Conservation (phyloP, 1,140 invertebrate species). For the Myzus persicae region DNA sequence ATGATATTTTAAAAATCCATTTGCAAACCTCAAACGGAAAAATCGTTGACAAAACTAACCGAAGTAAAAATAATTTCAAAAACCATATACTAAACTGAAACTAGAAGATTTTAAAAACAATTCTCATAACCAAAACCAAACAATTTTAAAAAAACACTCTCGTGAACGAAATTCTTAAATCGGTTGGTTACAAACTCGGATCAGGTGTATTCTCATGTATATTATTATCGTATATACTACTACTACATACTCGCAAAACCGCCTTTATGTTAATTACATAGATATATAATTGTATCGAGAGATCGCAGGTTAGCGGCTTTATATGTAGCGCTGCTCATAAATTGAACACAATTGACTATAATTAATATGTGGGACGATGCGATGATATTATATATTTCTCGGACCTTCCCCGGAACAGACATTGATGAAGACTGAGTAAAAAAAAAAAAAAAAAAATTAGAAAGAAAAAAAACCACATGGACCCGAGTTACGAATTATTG, state of each 20-base stretch:
- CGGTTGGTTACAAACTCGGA: not conserved
- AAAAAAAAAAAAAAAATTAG: not conserved
- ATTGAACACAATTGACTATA: conserved; percentile 30
- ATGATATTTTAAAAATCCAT: too few species aligned
- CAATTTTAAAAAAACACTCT: not conserved
- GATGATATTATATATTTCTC: not conserved
- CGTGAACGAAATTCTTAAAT: not conserved
- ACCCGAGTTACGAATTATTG: not conserved
- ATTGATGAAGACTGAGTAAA: not conserved
- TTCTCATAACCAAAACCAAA: too few species aligned
- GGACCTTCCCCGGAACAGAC: not conserved
- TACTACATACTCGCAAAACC: not conserved
- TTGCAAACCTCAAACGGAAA: too few species aligned
- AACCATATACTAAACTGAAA: not conserved
- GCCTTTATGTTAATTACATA: not conserved
- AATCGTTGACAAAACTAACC: too few species aligned
- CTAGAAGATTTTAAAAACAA: too few species aligned
- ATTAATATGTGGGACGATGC: not conserved
- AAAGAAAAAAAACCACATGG: not conserved
- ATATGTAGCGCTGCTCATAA: not conserved
- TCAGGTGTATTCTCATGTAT: not conserved
- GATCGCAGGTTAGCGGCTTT: not conserved
- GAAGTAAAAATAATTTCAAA: not conserved
- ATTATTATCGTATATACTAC: too few species aligned
- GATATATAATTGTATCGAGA: not conserved